Conservation (phyloP, 2,888 invertebrate species). For the Dasysyrphus albostriatus region DNA sequence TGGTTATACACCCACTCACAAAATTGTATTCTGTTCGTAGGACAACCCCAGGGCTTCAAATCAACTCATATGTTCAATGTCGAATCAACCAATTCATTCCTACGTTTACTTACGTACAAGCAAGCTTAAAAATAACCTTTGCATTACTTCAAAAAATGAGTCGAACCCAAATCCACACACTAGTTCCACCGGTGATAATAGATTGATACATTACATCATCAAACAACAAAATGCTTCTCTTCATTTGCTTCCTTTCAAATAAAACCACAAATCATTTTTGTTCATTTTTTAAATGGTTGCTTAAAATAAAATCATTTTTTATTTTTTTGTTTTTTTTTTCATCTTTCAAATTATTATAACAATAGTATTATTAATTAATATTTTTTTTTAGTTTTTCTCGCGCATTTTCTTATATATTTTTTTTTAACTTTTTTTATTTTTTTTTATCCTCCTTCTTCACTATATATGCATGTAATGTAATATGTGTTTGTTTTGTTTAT, state of each 20-base stretch:
- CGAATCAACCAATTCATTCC: too few species aligned
- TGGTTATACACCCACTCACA: too few species aligned
- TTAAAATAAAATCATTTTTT: slow-evolving; percentile 76
- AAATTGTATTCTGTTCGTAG: too few species aligned
- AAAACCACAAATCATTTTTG: slow-evolving; percentile 75
- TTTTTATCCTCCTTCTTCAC: slow-evolving; percentile 60
- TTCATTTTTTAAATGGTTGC: slow-evolving; percentile 81
- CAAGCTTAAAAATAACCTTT: not conserved
- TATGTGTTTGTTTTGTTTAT: slow-evolving; percentile 64
- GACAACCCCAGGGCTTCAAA: too few species aligned
- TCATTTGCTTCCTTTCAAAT: slow-evolving; percentile 1
- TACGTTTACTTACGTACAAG: not conserved
- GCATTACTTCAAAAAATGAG: not conserved
- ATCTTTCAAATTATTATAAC: slow-evolving; percentile 75
- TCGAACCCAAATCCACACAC: not conserved
- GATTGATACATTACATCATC: not conserved
- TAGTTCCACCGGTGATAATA: not conserved
- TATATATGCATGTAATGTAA: slow-evolving; percentile 75
- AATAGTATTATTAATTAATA: slow-evolving; percentile 75
- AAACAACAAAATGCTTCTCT: not conserved
- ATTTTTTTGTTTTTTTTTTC: slow-evolving; percentile 59
- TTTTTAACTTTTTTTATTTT: slow-evolving; percentile 57
- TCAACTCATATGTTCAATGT: too few species aligned
- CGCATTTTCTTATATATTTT: slow-evolving; percentile 61
- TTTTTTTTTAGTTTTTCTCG: slow-evolving; percentile 68